These are phyloP conservation scores for Dryobotodes eremita DNA, from an alignment of 2,888 invertebrate species.

Conservation along the genomic window DNA sequence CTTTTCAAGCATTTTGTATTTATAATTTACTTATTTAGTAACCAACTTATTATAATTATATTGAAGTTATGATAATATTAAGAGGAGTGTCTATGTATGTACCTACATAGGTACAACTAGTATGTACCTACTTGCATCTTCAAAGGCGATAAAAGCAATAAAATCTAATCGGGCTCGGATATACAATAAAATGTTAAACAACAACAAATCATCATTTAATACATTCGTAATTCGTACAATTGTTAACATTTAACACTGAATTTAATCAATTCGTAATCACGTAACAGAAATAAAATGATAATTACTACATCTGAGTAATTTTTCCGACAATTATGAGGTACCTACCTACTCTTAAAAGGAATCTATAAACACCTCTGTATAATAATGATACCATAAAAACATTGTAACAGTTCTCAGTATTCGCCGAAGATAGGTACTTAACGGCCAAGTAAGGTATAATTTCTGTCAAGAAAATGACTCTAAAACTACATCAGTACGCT, in stretches of 20 bases:
- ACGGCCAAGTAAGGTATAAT: slow-evolving; percentile 26
- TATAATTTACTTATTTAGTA: background rate
- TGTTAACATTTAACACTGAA: slow-evolving; percentile 1
- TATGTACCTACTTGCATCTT: background rate
- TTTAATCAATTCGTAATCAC: slow-evolving; percentile 57
- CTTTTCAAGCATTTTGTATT: background rate
- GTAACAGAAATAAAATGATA: slow-evolving; percentile 52
- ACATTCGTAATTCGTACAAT: background rate
- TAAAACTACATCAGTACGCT: background rate
- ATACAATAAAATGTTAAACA: background rate
- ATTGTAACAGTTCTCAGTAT: slow-evolving; percentile 43
- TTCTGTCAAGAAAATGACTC: slow-evolving; percentile 7
- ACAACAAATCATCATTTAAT: slow-evolving; percentile 2
- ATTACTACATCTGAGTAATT: background rate
- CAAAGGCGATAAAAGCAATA: background rate
- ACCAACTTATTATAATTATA: background rate
- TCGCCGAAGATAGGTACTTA: slow-evolving; percentile 18
- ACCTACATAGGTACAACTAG: background rate
- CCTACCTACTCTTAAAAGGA: background rate
- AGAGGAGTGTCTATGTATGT: background rate
- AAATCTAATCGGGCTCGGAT: background rate
- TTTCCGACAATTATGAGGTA: slow-evolving; percentile 14
- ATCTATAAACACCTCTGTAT: slow-evolving; percentile 15
- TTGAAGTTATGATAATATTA: background rate
- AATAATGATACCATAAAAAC: slow-evolving; percentile 38